Conservation (phyloP, 2,797 vertebrate species). For the Parambassis ranga region DNA sequence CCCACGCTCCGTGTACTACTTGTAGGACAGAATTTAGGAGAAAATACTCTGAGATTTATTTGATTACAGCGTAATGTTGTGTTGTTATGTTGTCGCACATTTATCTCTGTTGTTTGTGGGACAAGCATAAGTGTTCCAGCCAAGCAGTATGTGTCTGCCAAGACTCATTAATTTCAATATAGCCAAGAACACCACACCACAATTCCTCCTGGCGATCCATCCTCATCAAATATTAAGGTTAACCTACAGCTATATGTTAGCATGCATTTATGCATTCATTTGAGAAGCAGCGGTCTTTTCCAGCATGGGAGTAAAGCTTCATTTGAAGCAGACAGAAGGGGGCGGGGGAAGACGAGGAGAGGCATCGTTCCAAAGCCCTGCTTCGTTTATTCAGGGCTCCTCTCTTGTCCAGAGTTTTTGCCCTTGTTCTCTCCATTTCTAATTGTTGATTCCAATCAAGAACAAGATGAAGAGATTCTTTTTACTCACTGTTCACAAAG, state of each 20-base stretch:
- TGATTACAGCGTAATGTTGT: background rate
- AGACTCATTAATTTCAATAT: slow-evolving; percentile 4
- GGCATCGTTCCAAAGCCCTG: slow-evolving; percentile 3
- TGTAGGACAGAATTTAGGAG: background rate
- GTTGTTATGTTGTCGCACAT: background rate
- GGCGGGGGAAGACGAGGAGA: no score
- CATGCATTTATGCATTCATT: slow-evolving; percentile 8
- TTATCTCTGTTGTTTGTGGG: background rate
- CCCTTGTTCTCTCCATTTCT: background rate
- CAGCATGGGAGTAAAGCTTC: background rate
- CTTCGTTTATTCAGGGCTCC: background rate
- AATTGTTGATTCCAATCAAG: slow-evolving; percentile 47
- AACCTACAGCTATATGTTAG: slow-evolving; percentile 20
- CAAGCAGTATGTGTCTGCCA: background rate
- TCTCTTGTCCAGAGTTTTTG: slow-evolving; percentile 6
- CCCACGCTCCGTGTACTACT: background rate
- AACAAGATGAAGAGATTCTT: slow-evolving; percentile 15
- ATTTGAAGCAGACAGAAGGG: background rate
- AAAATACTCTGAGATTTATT: background rate
- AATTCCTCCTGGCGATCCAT: slow-evolving; percentile 1
- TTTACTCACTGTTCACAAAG: background rate
- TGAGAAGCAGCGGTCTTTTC: background rate
- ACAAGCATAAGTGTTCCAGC: background rate
- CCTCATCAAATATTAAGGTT: slow-evolving; percentile 35
- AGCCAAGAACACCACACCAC: background rate